Conservation (phyloP, 2,888 invertebrate species). For the Pharmacophagus antenor region DNA sequence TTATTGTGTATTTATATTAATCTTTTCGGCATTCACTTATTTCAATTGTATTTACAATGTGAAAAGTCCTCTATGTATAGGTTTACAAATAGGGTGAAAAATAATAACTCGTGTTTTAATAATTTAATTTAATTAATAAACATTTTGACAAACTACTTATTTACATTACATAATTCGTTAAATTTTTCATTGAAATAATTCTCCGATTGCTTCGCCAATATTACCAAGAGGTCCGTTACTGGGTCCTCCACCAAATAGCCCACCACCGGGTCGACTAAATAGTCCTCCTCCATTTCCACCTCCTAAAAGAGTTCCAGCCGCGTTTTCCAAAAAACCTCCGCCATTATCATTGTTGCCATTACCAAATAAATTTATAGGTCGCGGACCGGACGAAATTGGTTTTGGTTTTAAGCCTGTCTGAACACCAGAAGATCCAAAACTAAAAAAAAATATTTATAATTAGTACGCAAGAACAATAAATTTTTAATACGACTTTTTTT, state of each 20-base stretch:
- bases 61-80: background rate
- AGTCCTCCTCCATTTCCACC: conserved; percentile 31
- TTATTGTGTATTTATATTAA: background rate
- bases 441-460: conserved; percentile 41
- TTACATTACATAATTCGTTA: background rate
- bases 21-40: too few relatives aligned
- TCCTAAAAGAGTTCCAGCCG: conserved; percentile 40
- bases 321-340: conserved; percentile 54
- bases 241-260: conserved; percentile 39
- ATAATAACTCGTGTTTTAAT: background rate
- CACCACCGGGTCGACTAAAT: conserved; percentile 39
- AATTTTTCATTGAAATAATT: conserved; percentile 44
- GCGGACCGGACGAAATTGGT: conserved; percentile 64
- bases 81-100: background rate
- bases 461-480: too few relatives aligned
- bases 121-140: background rate
- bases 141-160: background rate
- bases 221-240: conserved; percentile 61
- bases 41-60: background rate
- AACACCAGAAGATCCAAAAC: conserved; percentile 66
- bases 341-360: conserved; percentile 49
- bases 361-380: conserved; percentile 65
- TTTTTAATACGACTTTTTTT: too few relatives aligned
- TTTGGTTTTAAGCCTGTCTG: conserved; percentile 73
- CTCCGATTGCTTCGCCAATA: conserved; percentile 68